A percentile compares a stretch with the other conserved stretches of the same genome.
Evolutionary conservation across 2,797 vertebrate species (phyloP).

Genomic region (Smutsia gigantea): DNA sequence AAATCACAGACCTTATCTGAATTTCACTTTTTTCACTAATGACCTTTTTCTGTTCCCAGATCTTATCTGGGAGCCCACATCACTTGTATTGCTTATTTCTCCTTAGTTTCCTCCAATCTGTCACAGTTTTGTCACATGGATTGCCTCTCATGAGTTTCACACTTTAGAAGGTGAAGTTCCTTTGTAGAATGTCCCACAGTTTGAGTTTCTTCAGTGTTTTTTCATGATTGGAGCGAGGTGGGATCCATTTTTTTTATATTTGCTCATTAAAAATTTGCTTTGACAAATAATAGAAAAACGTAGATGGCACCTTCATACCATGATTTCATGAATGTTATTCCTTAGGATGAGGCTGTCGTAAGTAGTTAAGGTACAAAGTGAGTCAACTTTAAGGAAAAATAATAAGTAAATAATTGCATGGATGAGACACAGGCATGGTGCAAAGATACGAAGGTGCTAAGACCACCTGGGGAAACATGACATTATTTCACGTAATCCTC

Average conservation of each 20-base stretch:
- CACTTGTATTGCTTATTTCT: not conserved
- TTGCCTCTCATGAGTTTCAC: not conserved
- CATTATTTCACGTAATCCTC: rapidly evolving
- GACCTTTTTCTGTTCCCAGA: not conserved
- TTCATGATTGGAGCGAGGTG: not conserved
- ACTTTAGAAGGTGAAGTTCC: not conserved
- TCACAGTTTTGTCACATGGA: not conserved
- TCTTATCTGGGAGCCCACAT: not conserved
- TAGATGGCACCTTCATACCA: not conserved
- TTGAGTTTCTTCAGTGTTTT: not conserved
- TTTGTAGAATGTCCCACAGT: not conserved
- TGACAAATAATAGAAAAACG: not conserved
- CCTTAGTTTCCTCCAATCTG: not conserved
- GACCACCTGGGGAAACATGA: not conserved
- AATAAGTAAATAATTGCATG: not conserved
- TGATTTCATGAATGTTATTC: not conserved
- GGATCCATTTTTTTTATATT: not conserved
- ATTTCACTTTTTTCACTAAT: not conserved
- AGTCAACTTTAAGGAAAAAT: not conserved
- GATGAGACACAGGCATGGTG: not conserved
- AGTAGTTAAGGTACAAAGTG: not conserved
- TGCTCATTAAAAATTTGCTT: not conserved
- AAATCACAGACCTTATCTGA: not conserved
- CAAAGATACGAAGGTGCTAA: not conserved
- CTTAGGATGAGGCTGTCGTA: not conserved